Evolutionary conservation across 30 jellyfish, hydroid and myxozoan genomes (phyloP).

Genomic region (Aurelia sp.): DNA sequence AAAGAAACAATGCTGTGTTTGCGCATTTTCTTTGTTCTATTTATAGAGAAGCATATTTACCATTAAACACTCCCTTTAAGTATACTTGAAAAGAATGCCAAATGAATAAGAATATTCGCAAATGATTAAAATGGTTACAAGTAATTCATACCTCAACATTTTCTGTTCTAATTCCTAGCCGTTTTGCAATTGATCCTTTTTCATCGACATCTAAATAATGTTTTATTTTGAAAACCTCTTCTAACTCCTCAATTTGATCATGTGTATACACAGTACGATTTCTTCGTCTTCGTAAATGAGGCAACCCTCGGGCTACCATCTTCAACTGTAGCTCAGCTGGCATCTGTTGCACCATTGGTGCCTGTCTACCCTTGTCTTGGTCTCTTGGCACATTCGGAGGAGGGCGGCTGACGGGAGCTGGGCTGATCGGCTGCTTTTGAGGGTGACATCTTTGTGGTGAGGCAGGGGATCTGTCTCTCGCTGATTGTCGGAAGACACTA

Average conservation of each 20-base stretch:
- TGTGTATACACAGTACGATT: conserved; percentile 83
- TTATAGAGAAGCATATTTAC: no score
- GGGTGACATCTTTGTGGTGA: conserved; percentile 40
- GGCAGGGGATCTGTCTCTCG: conserved; percentile 63
- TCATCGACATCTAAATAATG: conserved; percentile 77
- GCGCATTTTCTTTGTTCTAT: no score
- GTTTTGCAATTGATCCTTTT: conserved; percentile 64
- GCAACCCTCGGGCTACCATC: conserved; percentile 63
- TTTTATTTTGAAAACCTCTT: conserved; percentile 75
- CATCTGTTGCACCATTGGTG: conserved; percentile 25
- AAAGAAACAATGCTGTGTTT: no score
- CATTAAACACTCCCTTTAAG: no score
- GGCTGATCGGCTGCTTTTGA: conserved; percentile 46
- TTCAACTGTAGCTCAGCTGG: conserved; percentile 66
- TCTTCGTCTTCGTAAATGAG: conserved; percentile 72
- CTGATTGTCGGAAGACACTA: conserved; percentile 52
- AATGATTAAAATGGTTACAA: neutral
- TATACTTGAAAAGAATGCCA: no score
- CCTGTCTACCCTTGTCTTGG: conserved; percentile 33
- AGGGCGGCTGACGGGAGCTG: conserved; percentile 37
- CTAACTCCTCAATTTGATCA: conserved; percentile 75
- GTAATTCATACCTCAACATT: conserved; percentile 66
- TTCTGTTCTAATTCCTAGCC: conserved; percentile 68
- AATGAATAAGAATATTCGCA: no score
- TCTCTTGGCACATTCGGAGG: conserved; percentile 35